These are phyloP conservation scores for Cenopis cana DNA, from an alignment of 2,888 invertebrate genomes.

Conservation along the genomic window DNA sequence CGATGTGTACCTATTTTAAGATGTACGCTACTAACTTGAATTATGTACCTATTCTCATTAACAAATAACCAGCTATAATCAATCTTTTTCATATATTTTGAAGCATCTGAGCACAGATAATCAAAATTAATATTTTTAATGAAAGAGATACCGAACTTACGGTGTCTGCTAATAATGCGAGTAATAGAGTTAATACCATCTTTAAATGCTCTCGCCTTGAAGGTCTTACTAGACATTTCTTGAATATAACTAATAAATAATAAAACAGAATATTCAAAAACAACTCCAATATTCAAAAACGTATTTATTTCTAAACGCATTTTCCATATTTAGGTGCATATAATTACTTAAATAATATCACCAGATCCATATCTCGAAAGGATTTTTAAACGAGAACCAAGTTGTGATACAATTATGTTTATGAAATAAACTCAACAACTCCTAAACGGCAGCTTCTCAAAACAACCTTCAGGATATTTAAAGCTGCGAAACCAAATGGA, in stretches of 20 bases:
- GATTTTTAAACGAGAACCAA: neutral
- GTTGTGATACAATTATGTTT: neutral
- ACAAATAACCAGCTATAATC: neutral
- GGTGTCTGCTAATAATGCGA: neutral
- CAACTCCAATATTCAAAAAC: neutral
- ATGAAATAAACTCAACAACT: neutral
- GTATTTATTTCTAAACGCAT: neutral
- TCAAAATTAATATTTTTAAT: too few species aligned
- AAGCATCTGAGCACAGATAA: too few species aligned
- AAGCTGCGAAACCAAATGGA: slow-evolving; percentile 1
- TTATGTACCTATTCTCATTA: too few species aligned
- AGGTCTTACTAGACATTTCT: neutral
- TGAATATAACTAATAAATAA: too few species aligned
- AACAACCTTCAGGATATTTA: neutral
- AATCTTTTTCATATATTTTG: neutral
- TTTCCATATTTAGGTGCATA: neutral
- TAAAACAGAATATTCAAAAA: too few species aligned
- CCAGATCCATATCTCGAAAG: neutral
- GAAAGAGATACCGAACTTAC: too few species aligned
- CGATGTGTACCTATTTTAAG: neutral
- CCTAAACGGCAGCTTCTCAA: neutral
- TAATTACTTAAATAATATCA: too few species aligned
- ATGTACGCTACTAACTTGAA: too few species aligned
- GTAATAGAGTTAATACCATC: neutral
- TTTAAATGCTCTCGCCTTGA: neutral